A percentile compares a stretch with the other conserved stretches of the same genome.
Conservation (phyloP, 2,113 vertebrate species). For the Cervus canadensis region DNA sequence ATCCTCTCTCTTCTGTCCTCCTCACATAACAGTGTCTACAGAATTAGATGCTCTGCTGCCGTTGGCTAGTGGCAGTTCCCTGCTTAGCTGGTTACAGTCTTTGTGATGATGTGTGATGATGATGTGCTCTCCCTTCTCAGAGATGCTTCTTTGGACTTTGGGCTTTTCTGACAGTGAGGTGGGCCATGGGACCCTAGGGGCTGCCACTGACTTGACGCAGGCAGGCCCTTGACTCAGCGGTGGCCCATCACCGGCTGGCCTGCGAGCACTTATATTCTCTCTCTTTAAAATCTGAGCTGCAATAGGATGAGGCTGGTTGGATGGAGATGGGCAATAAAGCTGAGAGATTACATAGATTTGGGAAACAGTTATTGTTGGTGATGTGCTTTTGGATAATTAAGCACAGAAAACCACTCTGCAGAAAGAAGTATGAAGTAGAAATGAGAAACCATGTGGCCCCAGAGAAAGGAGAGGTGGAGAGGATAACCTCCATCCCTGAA, state of each 20-base stretch:
- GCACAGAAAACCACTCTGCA: not conserved
- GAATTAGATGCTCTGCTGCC: not conserved
- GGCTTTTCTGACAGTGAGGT: not conserved
- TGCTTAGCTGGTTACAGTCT: not conserved
- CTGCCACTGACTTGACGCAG: not conserved
- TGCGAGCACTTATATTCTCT: not conserved
- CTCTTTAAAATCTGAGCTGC: not conserved
- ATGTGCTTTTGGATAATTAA: not conserved
- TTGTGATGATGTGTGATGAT: fast-evolving
- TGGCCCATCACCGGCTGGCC: fast-evolving
- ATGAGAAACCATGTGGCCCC: not conserved
- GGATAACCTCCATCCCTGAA: not conserved
- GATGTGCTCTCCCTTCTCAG: not conserved
- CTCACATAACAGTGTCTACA: not conserved
- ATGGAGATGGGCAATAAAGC: no score
- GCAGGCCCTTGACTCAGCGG: not conserved
- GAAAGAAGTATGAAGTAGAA: not conserved
- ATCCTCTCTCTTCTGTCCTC: not conserved
- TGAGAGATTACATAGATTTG: not conserved
- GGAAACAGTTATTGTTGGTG: not conserved
- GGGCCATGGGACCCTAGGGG: fast-evolving
- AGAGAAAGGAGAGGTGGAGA: not conserved
- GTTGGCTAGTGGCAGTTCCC: not conserved
- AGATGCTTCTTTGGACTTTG: not conserved
- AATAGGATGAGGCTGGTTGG: not conserved